These are phyloP conservation scores for Hormiphora californensis DNA, from an alignment of 37 sponge, comb jelly and placozoan species.

Conservation along the genomic window DNA sequence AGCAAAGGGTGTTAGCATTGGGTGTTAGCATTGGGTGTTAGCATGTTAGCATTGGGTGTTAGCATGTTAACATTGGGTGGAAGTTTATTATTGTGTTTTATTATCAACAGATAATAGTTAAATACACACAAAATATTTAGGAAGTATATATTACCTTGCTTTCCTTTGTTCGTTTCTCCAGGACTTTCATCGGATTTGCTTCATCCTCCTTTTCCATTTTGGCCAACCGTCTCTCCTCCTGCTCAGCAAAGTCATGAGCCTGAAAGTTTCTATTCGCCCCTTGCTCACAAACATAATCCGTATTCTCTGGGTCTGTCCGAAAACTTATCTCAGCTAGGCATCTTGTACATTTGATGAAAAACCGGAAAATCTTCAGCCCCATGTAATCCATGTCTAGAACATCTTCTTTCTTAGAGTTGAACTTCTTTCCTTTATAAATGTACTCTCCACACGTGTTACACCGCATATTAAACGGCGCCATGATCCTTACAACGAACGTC, in stretches of 20 bases:
- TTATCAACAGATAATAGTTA: too few relatives aligned
- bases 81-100: too few relatives aligned
- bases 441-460: conserved; percentile 96
- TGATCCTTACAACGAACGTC: conserved; percentile 85
- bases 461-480: conserved; percentile 98
- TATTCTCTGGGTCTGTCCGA: conserved; percentile 87
- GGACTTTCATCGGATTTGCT: conserved; percentile 92
- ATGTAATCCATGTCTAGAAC: conserved; percentile 77
- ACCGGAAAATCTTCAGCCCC: conserved; percentile 81
- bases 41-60: too few relatives aligned
- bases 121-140: too few relatives aligned
- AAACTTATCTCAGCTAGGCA: conserved; percentile 95
- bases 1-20: too few relatives aligned
- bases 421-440: conserved; percentile 93
- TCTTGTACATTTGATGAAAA: conserved; percentile 90
- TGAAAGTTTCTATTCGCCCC: conserved; percentile 92
- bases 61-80: too few relatives aligned
- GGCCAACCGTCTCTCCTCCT: conserved; percentile 65
- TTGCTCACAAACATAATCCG: conserved; percentile 89
- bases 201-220: conserved; percentile 91
- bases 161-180: conserved; percentile 91
- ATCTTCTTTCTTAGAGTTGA: conserved; percentile 90
- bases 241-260: conserved; percentile 79
- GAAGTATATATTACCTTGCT: too few relatives aligned
- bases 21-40: too few relatives aligned